Percentiles rank a stretch among this genome's conserved stretches.
phyloP scores from a whole-genome alignment of 1,140 invertebrate genomes.

The Ceratosolen fusciceps region DNA sequence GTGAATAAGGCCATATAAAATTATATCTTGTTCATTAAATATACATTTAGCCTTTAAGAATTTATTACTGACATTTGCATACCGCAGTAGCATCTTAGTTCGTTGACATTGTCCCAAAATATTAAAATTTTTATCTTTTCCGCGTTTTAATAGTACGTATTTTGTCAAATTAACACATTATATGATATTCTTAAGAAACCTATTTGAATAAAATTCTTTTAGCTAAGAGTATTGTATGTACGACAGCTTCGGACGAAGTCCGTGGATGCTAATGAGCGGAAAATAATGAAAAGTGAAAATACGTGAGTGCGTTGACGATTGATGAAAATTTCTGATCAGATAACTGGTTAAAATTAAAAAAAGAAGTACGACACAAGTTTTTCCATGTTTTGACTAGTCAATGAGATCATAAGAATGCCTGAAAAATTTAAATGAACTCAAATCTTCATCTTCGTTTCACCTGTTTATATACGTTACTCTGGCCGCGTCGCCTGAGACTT shows the following conservation, averaged over 20 bases:
- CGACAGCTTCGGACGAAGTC: background rate
- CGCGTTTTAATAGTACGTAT: background rate
- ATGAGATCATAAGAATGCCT: background rate
- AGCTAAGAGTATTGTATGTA: background rate
- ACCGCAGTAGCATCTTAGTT: background rate
- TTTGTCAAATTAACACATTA: background rate
- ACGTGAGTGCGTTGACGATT: background rate
- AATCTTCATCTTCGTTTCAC: conserved; percentile 33
- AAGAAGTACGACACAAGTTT: background rate
- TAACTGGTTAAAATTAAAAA: background rate
- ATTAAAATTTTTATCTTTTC: background rate
- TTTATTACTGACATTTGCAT: conserved; percentile 10
- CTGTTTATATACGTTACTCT: conserved; percentile 27
- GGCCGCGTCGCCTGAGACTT: background rate
- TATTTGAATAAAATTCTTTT: background rate
- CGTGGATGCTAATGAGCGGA: background rate
- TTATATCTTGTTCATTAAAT: conserved; percentile 34
- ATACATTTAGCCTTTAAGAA: background rate
- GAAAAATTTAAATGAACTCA: conserved; percentile 28
- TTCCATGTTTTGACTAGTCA: conserved; percentile 20
- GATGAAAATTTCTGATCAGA: background rate
- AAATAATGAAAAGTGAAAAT: background rate
- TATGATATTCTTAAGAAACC: background rate
- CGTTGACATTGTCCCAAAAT: background rate
- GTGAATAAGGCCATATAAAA: conserved; percentile 28